Evolutionary conservation across 1,140 invertebrate species (phyloP).

Genomic region (Euwallacea fornicatus): DNA sequence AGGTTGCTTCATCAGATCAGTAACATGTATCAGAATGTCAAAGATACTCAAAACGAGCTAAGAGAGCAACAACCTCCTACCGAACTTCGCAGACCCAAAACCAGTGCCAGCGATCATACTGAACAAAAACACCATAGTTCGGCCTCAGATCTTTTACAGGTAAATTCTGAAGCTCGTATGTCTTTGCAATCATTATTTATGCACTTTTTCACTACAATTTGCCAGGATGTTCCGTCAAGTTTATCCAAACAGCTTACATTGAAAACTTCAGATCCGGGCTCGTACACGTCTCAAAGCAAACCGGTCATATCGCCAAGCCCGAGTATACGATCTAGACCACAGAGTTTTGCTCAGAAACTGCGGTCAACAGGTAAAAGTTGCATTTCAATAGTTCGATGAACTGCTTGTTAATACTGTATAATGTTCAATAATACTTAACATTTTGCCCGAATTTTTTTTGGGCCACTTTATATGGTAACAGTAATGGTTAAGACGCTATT

Average conservation of each 20-base stretch:
- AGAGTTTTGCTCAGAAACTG: constrained; percentile 84
- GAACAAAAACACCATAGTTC: constrained; percentile 49
- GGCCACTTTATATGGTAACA: background rate
- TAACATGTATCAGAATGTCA: constrained; percentile 97
- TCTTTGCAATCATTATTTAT: too few species aligned
- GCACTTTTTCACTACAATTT: too few species aligned
- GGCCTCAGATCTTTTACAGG: constrained; percentile 36
- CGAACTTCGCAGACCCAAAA: constrained; percentile 50
- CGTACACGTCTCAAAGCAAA: constrained; percentile 49
- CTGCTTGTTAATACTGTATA: background rate
- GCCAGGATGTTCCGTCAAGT: constrained; percentile 22
- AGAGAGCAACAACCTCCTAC: constrained; percentile 63
- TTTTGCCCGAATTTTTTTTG: background rate
- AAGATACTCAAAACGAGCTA: constrained; percentile 89
- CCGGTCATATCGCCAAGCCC: constrained; percentile 62
- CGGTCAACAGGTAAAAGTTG: constrained; percentile 71
- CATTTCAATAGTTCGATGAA: background rate
- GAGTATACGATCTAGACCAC: constrained; percentile 70
- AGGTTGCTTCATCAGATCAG: constrained; percentile 90
- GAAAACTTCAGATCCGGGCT: constrained; percentile 50
- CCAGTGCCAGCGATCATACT: constrained; percentile 48
- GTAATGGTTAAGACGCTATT: background rate
- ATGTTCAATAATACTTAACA: background rate
- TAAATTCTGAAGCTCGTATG: constrained; percentile 1
- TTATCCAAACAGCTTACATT: constrained; percentile 51